A percentile compares a stretch with the other conserved stretches of the same genome.
phyloP scores from a whole-genome alignment of 2,888 invertebrate genomes.

The Augiades crinisus region DNA sequence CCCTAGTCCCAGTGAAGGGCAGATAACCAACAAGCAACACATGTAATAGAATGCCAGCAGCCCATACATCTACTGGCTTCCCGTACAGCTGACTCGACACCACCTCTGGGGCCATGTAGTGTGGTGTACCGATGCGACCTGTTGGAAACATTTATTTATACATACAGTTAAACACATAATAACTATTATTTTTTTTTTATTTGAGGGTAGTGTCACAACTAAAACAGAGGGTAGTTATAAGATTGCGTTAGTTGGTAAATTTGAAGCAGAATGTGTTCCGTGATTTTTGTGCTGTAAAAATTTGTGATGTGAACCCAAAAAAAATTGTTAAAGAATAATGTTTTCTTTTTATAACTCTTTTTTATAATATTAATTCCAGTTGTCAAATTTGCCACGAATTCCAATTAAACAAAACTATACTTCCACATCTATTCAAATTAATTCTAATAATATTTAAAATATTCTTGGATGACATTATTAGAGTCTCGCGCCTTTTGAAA shows the following conservation, averaged over 20 bases:
- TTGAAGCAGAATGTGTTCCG: slow-evolving; percentile 5
- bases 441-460: too few relatives aligned
- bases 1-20: slow-evolving; percentile 97
- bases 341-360: too few relatives aligned
- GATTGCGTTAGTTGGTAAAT: background rate
- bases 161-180: background rate
- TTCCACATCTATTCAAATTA: too few relatives aligned
- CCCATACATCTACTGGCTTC: slow-evolving; percentile 99
- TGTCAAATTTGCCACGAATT: too few relatives aligned
- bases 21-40: slow-evolving; percentile 95
- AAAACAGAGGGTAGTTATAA: background rate
- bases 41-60: slow-evolving; percentile 96
- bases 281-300: slow-evolving; percentile 15
- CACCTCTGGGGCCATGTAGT: slow-evolving; percentile 99
- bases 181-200: background rate
- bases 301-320: too few relatives aligned
- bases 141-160: slow-evolving; percentile 32
- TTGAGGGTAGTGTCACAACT: too few relatives aligned
- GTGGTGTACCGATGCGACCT: slow-evolving; percentile 97
- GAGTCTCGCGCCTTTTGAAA: too few relatives aligned
- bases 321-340: too few relatives aligned
- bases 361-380: too few relatives aligned
- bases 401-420: too few relatives aligned
- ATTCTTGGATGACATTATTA: too few relatives aligned
- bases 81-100: slow-evolving; percentile 94